Conservation (phyloP, 37 sponge, comb jelly and placozoan species). For the Bolinopsis microptera region DNA sequence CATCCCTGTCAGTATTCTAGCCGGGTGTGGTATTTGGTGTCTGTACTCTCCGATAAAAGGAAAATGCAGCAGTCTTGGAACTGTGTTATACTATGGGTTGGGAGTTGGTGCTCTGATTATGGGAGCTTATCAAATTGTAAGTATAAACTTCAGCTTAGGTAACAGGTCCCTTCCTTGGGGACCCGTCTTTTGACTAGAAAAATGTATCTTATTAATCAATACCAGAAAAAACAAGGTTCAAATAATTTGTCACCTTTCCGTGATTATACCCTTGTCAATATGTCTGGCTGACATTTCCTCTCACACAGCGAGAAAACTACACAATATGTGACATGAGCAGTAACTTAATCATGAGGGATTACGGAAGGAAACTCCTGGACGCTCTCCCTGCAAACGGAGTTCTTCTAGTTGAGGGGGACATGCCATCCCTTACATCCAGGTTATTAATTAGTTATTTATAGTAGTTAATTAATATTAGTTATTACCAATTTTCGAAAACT, state of each 20-base stretch:
- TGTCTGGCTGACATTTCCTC: no score
- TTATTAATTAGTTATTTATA: background rate
- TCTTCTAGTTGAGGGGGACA: slow-evolving; percentile 39
- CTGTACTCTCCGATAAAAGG: background rate
- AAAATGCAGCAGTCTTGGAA: background rate
- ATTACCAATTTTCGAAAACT: no score
- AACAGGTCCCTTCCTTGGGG: background rate
- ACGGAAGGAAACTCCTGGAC: slow-evolving; percentile 43
- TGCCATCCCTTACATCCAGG: slow-evolving; percentile 48
- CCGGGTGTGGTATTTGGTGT: slow-evolving; percentile 47
- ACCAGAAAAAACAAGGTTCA: no score
- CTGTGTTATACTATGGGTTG: background rate
- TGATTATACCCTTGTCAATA: no score
- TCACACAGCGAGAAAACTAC: slow-evolving; percentile 18
- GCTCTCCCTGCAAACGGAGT: background rate
- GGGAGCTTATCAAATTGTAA: background rate
- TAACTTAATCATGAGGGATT: slow-evolving; percentile 31
- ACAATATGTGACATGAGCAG: slow-evolving; percentile 38
- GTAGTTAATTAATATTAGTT: no score
- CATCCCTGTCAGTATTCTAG: slow-evolving; percentile 18
- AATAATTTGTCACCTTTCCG: no score
- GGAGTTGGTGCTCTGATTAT: background rate
- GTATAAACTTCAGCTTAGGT: no score
- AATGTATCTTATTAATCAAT: no score
- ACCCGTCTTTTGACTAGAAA: no score